A percentile compares a stretch with the other conserved stretches of the same genome.
Conservation (phyloP, 2,888 invertebrate species). For the Heteropelma amictum region DNA sequence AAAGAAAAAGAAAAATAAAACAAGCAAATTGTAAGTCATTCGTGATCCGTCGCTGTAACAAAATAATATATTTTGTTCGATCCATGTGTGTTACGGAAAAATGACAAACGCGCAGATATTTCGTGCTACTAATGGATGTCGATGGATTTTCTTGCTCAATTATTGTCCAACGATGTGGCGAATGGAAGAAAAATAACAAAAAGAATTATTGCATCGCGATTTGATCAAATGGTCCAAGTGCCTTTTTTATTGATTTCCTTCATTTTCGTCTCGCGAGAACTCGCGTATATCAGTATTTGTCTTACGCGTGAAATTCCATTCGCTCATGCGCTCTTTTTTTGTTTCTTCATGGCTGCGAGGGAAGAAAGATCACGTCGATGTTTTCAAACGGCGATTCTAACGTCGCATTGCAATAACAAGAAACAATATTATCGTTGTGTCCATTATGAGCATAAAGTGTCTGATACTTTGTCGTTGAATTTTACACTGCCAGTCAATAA, state of each 20-base stretch:
- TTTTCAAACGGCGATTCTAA: neutral
- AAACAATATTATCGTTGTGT: constrained; percentile 11
- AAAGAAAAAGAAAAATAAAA: constrained; percentile 55
- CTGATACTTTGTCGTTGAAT: constrained; percentile 51
- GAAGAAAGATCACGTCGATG: neutral
- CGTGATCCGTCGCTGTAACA: constrained; percentile 57
- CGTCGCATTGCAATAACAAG: constrained; percentile 28
- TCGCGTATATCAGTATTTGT: neutral
- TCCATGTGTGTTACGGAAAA: constrained; percentile 32
- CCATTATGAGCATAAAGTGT: constrained; percentile 34
- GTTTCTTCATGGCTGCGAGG: neutral
- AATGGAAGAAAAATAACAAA: constrained; percentile 6
- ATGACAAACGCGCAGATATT: constrained; percentile 61
- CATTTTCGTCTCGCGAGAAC: constrained; percentile 38
- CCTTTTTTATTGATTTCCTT: constrained; percentile 59
- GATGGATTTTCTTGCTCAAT: constrained; percentile 51
- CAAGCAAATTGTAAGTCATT: constrained; percentile 65
- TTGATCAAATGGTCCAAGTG: constrained; percentile 63
- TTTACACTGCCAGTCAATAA: constrained; percentile 58
- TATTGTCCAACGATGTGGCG: constrained; percentile 38
- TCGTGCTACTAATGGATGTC: constrained; percentile 64
- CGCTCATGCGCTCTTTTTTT: no score
- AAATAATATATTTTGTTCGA: constrained; percentile 49
- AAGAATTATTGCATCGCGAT: constrained; percentile 39
- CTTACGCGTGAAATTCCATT: neutral